Evolutionary conservation across 1,140 invertebrate species (phyloP), one percentile per base, ranked within the genome.

Genomic region (Listronotus oregonensis): DNA sequence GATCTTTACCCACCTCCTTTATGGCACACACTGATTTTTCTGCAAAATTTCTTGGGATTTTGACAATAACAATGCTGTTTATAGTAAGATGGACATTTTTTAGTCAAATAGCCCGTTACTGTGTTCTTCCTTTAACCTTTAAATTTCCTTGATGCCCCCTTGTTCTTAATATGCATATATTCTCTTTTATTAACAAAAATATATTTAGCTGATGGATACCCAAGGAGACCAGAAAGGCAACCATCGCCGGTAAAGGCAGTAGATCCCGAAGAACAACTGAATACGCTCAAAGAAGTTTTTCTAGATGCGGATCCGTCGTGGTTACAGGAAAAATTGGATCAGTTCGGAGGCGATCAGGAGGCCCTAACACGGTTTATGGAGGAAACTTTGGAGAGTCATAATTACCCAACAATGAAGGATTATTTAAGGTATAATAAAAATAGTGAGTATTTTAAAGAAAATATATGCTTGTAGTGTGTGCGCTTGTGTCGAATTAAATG

Each of bases 351-450:
- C 15, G 67, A 64, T 5, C n/a, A 43, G 6, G 64, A 15, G 37
- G 34, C 14, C 3, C 59, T 81, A 5, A 72, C 77, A 14, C n/a
- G 72, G 14, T 83, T 81, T 60, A 73, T 83, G n/a, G 64, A 75
- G 51, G 15, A 66, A 15, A 72, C 77, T 21, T 61, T 80, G 2
- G 81, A 85, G 64, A 73, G 69, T 3, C 77, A 73, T 34, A 71
- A 80, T 64, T 87, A 86, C 76, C 85, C 84, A 5, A 85, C 82
- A 14, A 73, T 81, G 56, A 80, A 82, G 52, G 81, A 87, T 12
- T 82, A 82, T 63, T 57, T 77, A 7, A 72, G 73, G 32, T 75
- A 75, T 27, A 68, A 72, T 10, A 73, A 1, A 46, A 6, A 49
- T 50, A 31, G n/a, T 18, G 12, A 15, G 43, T 21, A 59, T 34